Conservation (phyloP, 2,888 invertebrate genomes). For the Serrognathus titanus region DNA sequence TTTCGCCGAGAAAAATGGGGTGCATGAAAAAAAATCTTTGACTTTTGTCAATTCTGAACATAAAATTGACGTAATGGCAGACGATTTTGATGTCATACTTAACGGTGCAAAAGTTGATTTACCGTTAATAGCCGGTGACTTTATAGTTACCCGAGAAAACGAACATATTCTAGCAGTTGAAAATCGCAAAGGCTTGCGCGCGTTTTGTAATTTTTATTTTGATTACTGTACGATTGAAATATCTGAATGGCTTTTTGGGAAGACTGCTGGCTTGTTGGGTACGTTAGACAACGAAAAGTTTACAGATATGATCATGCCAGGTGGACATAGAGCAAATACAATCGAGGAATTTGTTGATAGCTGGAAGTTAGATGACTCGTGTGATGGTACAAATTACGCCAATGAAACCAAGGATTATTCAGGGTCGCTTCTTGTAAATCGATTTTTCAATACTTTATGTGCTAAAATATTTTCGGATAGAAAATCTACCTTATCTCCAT, state of each 20-base stretch:
- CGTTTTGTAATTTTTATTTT: conserved; percentile 59
- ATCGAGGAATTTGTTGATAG: conserved; percentile 53
- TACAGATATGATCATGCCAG: conserved; percentile 67
- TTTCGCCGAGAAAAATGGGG: conserved; percentile 39
- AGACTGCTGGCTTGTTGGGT: conserved; percentile 77
- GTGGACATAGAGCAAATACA: conserved; percentile 51
- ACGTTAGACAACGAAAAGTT: conserved; percentile 80
- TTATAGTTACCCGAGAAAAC: conserved; percentile 53
- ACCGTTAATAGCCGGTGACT: conserved; percentile 52
- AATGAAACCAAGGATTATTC: conserved; percentile 7
- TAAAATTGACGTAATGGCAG: conserved; percentile 18
- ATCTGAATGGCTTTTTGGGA: conserved; percentile 80
- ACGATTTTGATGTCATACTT: conserved; percentile 16
- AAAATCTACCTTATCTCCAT: conserved; percentile 62
- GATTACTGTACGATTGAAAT: conserved; percentile 57
- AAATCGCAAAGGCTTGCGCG: conserved; percentile 51
- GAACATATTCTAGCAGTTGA: conserved; percentile 51
- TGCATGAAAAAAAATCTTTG: conserved; percentile 16
- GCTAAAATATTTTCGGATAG: conserved; percentile 59
- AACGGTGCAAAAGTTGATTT: conserved; percentile 34
- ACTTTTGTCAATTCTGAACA: conserved; percentile 18
- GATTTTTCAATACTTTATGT: conserved; percentile 47
- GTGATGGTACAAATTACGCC: conserved; percentile 4
- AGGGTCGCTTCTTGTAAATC: conserved; percentile 17
- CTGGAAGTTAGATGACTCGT: conserved; percentile 49